These are phyloP conservation scores for Drosophila tristis DNA, from an alignment of 1,140 invertebrate species.

Conservation along the genomic window DNA sequence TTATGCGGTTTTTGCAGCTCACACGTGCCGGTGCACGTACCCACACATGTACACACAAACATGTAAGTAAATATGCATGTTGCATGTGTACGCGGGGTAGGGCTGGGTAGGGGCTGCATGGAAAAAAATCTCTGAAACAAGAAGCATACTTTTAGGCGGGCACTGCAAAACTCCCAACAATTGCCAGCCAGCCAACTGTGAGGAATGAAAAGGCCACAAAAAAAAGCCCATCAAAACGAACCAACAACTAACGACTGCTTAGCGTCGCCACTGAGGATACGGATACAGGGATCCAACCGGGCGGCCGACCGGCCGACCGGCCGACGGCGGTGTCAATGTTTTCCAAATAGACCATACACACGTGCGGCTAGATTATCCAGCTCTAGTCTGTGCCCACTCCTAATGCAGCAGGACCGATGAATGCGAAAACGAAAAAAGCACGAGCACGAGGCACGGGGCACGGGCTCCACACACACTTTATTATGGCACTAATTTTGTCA, in stretches of 20 bases:
- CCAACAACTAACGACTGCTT: no score
- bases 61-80: conserved; percentile 26
- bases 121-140: conserved; percentile 64
- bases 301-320: no score
- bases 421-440: no score
- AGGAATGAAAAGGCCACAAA: conserved; percentile 42
- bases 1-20: conserved; percentile 61
- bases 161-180: conserved; percentile 51
- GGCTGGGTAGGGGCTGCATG: conserved; percentile 10
- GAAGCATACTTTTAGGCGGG: conserved; percentile 68
- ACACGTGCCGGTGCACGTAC: conserved; percentile 10
- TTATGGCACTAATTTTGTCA: conserved; percentile 73
- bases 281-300: no score
- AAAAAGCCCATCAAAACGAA: conserved; percentile 26
- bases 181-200: conserved; percentile 59
- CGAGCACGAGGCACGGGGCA: no score
- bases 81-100: conserved; percentile 6
- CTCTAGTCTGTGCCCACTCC: neutral
- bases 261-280: no score
- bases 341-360: no score
- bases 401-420: no score
- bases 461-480: conserved; percentile 34
- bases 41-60: conserved; percentile 3
- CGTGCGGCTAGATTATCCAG: neutral
- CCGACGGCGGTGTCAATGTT: no score